phyloP scores from a whole-genome alignment of 2,888 invertebrate genomes.

The Drosophila parthenogenetica region DNA sequence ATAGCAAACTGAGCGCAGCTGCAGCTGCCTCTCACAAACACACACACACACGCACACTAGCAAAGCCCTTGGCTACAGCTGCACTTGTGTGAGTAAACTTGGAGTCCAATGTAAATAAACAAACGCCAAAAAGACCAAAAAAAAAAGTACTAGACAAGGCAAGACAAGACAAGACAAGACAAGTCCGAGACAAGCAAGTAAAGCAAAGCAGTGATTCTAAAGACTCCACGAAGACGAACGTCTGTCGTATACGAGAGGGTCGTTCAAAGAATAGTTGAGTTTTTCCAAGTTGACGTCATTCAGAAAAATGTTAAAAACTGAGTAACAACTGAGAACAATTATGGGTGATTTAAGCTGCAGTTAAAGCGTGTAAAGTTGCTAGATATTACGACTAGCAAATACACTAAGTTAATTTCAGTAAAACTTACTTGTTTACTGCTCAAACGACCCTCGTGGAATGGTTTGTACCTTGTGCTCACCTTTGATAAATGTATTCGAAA shows the following conservation, averaged over 20 bases:
- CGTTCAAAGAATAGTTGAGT: conserved; percentile 13
- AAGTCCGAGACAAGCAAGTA: conserved; percentile 32
- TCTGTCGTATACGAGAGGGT: conserved; percentile 15
- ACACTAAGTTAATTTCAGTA: not conserved
- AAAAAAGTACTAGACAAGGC: conserved; percentile 37
- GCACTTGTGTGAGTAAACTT: conserved; percentile 69
- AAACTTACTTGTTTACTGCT: no score
- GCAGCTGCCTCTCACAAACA: conserved; percentile 41
- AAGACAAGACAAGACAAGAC: conserved; percentile 47
- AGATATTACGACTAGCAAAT: not conserved
- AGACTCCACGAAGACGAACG: conserved; percentile 12
- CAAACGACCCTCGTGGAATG: not conserved
- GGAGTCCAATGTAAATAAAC: conserved; percentile 77
- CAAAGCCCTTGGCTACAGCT: conserved; percentile 31
- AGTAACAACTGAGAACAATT: not conserved
- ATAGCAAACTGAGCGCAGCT: conserved; percentile 62
- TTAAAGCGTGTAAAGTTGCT: not conserved
- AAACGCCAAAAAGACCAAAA: conserved; percentile 65
- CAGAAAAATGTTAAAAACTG: not conserved
- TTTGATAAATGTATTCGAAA: conserved; percentile 49
- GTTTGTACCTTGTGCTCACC: conserved; percentile 36
- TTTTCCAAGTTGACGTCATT: conserved; percentile 10
- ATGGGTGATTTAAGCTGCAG: not conserved
- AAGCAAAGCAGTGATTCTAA: conserved; percentile 38
- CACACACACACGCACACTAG: conserved; percentile 27